A percentile compares a stretch with the other conserved stretches of the same genome.
phyloP scores from a whole-genome alignment of 2,888 invertebrate species.

The Griposia aprilina region DNA sequence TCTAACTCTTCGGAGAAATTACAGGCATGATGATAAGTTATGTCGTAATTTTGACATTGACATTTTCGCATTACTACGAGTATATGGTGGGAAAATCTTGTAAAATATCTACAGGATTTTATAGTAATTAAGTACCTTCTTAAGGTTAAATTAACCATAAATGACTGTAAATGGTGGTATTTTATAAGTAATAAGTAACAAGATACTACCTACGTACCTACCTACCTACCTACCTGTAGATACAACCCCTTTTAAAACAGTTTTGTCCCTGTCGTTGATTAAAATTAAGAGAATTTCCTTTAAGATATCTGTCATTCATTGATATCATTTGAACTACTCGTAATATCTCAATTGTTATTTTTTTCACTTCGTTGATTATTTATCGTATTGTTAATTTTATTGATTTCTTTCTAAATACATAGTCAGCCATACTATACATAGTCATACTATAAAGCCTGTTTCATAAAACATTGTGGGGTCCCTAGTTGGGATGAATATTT shows the following conservation, averaged over 20 bases:
- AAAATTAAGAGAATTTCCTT: neutral
- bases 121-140: neutral
- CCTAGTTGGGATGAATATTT: neutral
- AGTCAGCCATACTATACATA: too few relatives aligned
- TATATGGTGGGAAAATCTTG: neutral
- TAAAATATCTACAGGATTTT: too few relatives aligned
- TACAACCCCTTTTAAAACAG: neutral
- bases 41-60: neutral
- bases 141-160: neutral
- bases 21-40: neutral
- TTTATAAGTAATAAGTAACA: neutral
- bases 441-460: too few relatives aligned
- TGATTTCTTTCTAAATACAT: neutral
- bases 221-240: neutral
- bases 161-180: neutral
- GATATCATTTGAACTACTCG: too few relatives aligned
- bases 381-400: neutral
- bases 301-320: neutral
- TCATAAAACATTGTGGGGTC: neutral
- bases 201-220: neutral
- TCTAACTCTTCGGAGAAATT: neutral
- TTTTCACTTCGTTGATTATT: neutral
- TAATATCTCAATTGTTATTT: too few relatives aligned
- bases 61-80: neutral
- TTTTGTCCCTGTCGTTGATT: too few relatives aligned